Evolutionary conservation across 2,797 vertebrate species (phyloP).

Genomic region (Brachymystax lenok): DNA sequence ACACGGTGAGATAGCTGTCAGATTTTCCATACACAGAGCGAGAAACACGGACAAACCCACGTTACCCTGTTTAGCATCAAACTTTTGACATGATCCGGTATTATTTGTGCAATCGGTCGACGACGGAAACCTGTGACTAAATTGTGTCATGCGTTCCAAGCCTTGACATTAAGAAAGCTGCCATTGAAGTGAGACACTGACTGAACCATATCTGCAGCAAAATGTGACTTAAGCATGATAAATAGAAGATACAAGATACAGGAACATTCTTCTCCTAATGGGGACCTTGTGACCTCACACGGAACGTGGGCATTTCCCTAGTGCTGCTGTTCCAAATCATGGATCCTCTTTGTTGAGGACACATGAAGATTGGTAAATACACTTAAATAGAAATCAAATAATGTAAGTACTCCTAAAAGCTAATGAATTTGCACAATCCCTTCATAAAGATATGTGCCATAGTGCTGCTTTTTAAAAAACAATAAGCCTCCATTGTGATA

Average conservation of each 20-base stretch:
- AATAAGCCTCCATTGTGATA: no score
- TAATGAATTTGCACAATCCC: no score
- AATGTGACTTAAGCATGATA: background rate
- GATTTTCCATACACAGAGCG: constrained; percentile 64
- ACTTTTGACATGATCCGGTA: constrained; percentile 63
- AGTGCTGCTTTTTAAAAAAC: background rate
- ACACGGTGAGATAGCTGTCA: constrained; percentile 56
- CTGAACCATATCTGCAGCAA: background rate
- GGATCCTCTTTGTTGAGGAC: background rate
- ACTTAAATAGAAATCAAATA: background rate
- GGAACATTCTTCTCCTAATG: background rate
- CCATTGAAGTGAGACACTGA: background rate
- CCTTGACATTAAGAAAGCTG: constrained; percentile 60
- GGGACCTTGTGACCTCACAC: background rate
- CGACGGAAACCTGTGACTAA: constrained; percentile 41
- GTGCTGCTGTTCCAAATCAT: background rate
- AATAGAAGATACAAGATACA: background rate
- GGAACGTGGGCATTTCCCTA: background rate
- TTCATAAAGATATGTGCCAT: background rate
- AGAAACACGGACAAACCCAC: constrained; percentile 36
- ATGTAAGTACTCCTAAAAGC: background rate
- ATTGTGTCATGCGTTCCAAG: constrained; percentile 64
- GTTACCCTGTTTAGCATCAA: constrained; percentile 52
- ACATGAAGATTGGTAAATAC: background rate
- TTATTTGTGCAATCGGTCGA: constrained; percentile 35